Evolutionary conservation across 2,113 vertebrate species (phyloP), one percentile per base, ranked within the genome.

Genomic region (Eubucco bourcierii): DNA sequence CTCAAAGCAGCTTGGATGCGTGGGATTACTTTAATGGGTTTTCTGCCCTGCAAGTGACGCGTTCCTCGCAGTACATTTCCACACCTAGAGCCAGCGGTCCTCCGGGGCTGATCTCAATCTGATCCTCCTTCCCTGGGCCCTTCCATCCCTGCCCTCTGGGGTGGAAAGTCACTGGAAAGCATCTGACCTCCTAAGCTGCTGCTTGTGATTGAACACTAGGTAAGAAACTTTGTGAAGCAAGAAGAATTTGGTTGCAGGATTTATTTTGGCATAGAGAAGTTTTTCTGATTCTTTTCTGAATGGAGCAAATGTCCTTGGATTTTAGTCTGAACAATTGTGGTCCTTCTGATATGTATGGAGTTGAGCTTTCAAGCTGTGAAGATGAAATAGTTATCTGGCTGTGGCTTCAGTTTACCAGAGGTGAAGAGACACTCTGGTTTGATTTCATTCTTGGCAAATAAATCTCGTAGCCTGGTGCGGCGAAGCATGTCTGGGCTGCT

Each of bases 101-200:
- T 16, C 23, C 1, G 11, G 39, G 25, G 20, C 70, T 25, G 8
- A 21, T 34, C 58, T 84, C 20, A 10, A 8, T 24, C 61, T 2
- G 0, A 1, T 46, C 23, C 5, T 61, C 47, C 28, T 73, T 50
- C 66, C 65, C 56, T 1, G 1, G 28, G 55, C 71, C 39, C 71
- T 74, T 15, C 39, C 46, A 15, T 23, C 37, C 33, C 34, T 50
- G 4, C 41, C n/a, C 7, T 29, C 18, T 56, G 28, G 1, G 2
- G 18, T 28, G 33, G 10, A 15, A 56, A 34, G 31, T 21, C 3
- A 0, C 59, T 78, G 88, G 63, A 41, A 68, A 6, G 0, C 0
- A 5, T 27, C 28, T 25, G 16, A 5, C 13, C 27, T 67, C 39
- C 20, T 17, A 14, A 0, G 8, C 1, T 75, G 53, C 34, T 72